Evolutionary conservation across 2,888 invertebrate genomes (phyloP), one percentile per base, ranked within the genome.

Genomic region (Mythimna ferrago): DNA sequence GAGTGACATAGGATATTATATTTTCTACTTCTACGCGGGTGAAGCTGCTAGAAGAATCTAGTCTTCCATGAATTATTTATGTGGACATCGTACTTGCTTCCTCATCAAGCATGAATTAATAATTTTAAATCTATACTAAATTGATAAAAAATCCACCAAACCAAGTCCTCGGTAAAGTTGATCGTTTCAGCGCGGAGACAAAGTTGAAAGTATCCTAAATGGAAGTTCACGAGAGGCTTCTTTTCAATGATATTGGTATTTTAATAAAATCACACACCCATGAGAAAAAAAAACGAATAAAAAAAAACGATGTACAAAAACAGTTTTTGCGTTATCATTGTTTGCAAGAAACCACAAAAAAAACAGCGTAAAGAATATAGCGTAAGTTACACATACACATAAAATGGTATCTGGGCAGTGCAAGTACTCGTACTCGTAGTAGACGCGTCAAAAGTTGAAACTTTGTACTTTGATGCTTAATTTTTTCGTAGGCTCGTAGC

Each of bases 401-500:
- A 44, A 32, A 53, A n/a, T 3, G 44, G n/a, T 44, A 35, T 51
- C 11, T 6, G 48, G 16, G n/a, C 10, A 77, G 7, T 41, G 2
- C 14, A 41, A 26, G 26, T 7, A 58, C n/a, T 26, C 26, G 26
- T 7, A 58, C n/a, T 26, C 26, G 26, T 26, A 26, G 26, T 61
- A 51, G 48, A 41, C 3, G 14, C 60, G 16, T 61, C 10, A 48
- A 32, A 66, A 71, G 14, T 66, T 6, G 41, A 38, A 66, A 70
- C 35, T 66, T 32, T 48, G 16, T 48, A 44, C 10, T 41, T 56
- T 60, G 38, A 7, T 51, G 53, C 69, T 70, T 75, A 60, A 54
- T 73, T 76, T 76, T 80, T 78, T 85, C 87, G 88, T 88, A 88
- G 89, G 21, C 61, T 61, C 61, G 41, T 60, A 60, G 21, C 84